These are phyloP conservation scores for Apostichopus parvimensis DNA, from an alignment of 35 echinoderm and acorn worm species.

Conservation along the genomic window DNA sequence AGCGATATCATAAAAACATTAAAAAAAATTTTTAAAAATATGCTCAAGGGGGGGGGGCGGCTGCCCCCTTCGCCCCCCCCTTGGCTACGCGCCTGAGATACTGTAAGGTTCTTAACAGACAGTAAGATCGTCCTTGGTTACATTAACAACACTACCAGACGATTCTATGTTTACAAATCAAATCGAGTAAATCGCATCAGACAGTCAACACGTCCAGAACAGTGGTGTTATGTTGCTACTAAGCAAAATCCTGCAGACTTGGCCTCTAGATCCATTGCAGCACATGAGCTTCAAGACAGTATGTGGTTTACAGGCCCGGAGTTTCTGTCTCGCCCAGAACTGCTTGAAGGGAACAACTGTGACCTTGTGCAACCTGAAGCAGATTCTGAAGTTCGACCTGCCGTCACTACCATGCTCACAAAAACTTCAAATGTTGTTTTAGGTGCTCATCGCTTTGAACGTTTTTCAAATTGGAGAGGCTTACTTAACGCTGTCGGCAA, in stretches of 20 bases:
- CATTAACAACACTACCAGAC: slow-evolving; percentile 54
- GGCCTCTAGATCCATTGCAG: slow-evolving; percentile 7
- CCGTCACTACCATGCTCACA: not conserved
- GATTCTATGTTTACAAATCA: slow-evolving; percentile 66
- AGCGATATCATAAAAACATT: too few species aligned
- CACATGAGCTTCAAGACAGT: not conserved
- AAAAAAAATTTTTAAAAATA: too few species aligned
- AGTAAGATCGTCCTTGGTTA: slow-evolving; percentile 73
- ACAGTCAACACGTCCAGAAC: slow-evolving; percentile 37
- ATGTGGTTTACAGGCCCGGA: slow-evolving; percentile 47
- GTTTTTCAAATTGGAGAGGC: slow-evolving; percentile 53
- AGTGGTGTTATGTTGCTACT: slow-evolving; percentile 69
- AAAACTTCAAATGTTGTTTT: not conserved
- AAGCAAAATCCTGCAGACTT: slow-evolving; percentile 49
- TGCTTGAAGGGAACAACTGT: too few species aligned
- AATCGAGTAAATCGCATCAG: slow-evolving; percentile 64
- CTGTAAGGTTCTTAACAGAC: slow-evolving; percentile 63
- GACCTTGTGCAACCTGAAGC: slow-evolving; percentile 58
- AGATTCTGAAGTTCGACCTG: not conserved
- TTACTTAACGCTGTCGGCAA: slow-evolving; percentile 32
- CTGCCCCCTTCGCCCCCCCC: too few species aligned
- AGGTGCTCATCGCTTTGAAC: slow-evolving; percentile 48
- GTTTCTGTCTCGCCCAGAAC: not conserved
- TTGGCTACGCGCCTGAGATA: too few species aligned
- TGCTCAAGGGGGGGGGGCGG: too few species aligned